Evolutionary conservation across 2,113 vertebrate species (phyloP).

Genomic region (Elaphurus davidianus): DNA sequence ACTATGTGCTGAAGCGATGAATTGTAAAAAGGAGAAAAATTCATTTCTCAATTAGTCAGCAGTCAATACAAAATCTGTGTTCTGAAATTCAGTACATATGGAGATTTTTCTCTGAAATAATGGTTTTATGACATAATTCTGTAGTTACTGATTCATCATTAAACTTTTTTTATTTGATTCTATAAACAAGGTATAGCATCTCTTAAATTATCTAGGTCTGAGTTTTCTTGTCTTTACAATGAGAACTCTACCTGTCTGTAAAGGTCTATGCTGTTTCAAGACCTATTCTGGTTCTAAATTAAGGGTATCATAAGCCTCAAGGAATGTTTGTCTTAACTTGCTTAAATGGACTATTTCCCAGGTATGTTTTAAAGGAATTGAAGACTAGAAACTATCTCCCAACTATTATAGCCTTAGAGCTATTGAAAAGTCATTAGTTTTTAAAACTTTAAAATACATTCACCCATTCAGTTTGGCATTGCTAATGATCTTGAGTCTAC

Average conservation of each 20-base stretch:
- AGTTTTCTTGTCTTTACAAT: neutral
- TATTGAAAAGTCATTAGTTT: conserved; percentile 48
- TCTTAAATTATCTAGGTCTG: neutral
- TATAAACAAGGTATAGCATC: neutral
- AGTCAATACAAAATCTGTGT: neutral
- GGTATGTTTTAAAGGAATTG: conserved; percentile 38
- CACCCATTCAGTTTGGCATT: conserved; percentile 20
- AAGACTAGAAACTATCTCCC: neutral
- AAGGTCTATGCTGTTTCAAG: neutral
- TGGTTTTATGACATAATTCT: neutral
- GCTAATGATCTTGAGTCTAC: conserved; percentile 50
- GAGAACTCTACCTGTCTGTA: neutral
- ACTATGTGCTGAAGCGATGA: neutral
- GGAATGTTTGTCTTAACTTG: neutral
- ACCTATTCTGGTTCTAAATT: neutral
- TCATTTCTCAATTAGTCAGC: neutral
- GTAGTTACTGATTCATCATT: neutral
- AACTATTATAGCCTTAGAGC: conserved; percentile 20
- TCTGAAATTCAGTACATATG: neutral
- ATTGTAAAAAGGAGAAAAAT: neutral
- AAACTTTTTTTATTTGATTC: neutral
- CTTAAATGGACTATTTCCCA: conserved; percentile 21
- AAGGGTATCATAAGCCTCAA: neutral
- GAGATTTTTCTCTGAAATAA: neutral
- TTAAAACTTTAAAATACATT: conserved; percentile 43